Conservation (phyloP, 1,140 invertebrate genomes). For the Magallana angulata region DNA sequence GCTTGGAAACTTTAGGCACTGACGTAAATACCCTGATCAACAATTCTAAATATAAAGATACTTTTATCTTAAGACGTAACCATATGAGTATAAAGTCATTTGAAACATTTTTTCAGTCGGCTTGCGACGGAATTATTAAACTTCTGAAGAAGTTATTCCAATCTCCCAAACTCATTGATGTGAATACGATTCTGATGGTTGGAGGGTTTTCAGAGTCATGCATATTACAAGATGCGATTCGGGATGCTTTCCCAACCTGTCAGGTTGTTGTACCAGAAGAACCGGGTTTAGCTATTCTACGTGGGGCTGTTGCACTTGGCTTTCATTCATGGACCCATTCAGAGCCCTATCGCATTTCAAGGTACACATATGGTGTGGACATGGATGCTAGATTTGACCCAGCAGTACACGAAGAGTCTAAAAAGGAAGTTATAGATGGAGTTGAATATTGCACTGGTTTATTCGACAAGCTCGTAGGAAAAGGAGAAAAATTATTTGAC, state of each 20-base stretch:
- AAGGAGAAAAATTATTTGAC: slow-evolving; percentile 49
- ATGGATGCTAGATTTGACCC: slow-evolving; percentile 46
- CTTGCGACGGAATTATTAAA: slow-evolving; percentile 44
- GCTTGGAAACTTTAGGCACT: not conserved
- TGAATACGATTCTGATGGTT: slow-evolving; percentile 57
- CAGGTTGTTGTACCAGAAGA: slow-evolving; percentile 58
- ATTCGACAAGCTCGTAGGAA: slow-evolving; percentile 58
- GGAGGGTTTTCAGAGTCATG: slow-evolving; percentile 62
- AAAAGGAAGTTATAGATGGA: slow-evolving; percentile 40
- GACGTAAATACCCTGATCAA: slow-evolving; percentile 1
- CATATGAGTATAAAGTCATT: slow-evolving; percentile 52
- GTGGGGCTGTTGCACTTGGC: slow-evolving; percentile 63
- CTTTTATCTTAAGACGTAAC: slow-evolving; percentile 48
- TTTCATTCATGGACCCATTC: slow-evolving; percentile 53
- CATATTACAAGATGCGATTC: slow-evolving; percentile 49
- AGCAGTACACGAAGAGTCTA: slow-evolving; percentile 41
- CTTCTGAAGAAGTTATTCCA: slow-evolving; percentile 41
- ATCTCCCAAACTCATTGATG: slow-evolving; percentile 35
- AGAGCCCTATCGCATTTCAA: slow-evolving; percentile 51
- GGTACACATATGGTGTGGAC: slow-evolving; percentile 59
- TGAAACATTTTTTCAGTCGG: slow-evolving; percentile 46
- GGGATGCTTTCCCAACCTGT: slow-evolving; percentile 42
- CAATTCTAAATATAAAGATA: slow-evolving; percentile 40
- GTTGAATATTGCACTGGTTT: slow-evolving; percentile 51
- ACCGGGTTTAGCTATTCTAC: slow-evolving; percentile 56